Base-by-base conservation (phyloP, 2,888 invertebrate species). In the Drosophila histrio region DNA sequence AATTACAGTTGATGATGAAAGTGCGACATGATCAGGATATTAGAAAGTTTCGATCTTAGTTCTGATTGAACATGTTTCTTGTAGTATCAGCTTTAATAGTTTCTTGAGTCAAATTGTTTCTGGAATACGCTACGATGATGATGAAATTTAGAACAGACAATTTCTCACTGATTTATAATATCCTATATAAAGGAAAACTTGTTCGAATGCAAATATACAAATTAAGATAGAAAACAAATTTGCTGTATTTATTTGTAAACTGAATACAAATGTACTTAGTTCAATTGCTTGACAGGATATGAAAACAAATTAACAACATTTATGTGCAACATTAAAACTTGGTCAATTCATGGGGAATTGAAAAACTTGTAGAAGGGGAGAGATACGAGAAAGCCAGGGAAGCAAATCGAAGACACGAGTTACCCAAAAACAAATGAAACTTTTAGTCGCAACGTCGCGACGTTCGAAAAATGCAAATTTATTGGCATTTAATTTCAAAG, bases 401-500 rank as follows among this genome's bases (percentile, higher is more conserved):
- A 77, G 50, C 60, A 72, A 87, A 69, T 85, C 77, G 66, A 68
- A 60, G 57, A 64, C 72, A 65, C 83, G 62, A 79, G 57, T 72
- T 46, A 26, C 13, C 19, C 24, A 66, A 59, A 62, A 56, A 65
- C 74, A 77, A 82, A 84, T 87, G 82, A 87, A 71, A 79, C 68
- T 87, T 71, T 84, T 61, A 34, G 15, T 22, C 38, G 19, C 22
- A 30, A 3, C 21, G n/a, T n/a, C 36, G 30, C n/a, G n/a, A n/a
- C n/a, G 30, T 43, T 57, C 24, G 47, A 66, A 58, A 83, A 81
- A 81, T 82, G 87, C 87, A 85, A 82, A 82, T 82, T 87, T 82
- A 82, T 82, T 87, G 85, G 82, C 85, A 85, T 85, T 82, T 87
- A 85, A 82, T 82, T 82, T 82, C 65, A 71, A 73, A 87, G 72